These are phyloP conservation scores for Asteroscopus sphinx DNA, from an alignment of 2,888 invertebrate species.

Conservation along the genomic window DNA sequence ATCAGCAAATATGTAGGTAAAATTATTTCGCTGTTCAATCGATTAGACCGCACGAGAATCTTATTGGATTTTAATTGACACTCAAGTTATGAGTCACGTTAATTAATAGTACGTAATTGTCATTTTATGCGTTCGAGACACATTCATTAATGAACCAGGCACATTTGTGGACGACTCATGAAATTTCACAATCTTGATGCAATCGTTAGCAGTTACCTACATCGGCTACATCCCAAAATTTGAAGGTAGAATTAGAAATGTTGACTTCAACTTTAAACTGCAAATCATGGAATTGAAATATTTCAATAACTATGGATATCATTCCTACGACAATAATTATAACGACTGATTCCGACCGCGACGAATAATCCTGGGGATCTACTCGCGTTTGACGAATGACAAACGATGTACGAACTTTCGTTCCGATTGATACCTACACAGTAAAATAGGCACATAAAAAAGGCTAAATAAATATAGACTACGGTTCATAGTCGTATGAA, in stretches of 20 bases:
- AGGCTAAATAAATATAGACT: too few species aligned
- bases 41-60: slow-evolving; percentile 71
- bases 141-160: slow-evolving; percentile 38
- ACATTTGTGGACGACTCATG: slow-evolving; percentile 29
- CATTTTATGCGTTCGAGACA: slow-evolving; percentile 38
- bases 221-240: slow-evolving; percentile 22
- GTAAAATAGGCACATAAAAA: too few species aligned
- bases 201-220: slow-evolving; percentile 41
- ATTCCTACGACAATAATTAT: too few species aligned
- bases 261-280: slow-evolving; percentile 4
- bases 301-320: too few species aligned
- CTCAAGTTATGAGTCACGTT: slow-evolving; percentile 41
- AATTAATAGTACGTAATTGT: slow-evolving; percentile 47
- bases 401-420: too few species aligned
- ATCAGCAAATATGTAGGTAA: slow-evolving; percentile 70
- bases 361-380: too few species aligned
- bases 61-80: slow-evolving; percentile 76
- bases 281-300: too few species aligned
- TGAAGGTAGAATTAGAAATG: slow-evolving; percentile 2
- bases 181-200: slow-evolving; percentile 35
- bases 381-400: too few species aligned
- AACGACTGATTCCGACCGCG: too few species aligned
- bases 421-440: too few species aligned
- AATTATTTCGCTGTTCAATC: slow-evolving; percentile 69
- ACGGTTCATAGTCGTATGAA: too few species aligned